Percentiles rank a stretch among this genome's conserved stretches.
Conservation (phyloP, 2,888 invertebrate genomes). For the Clunio marinus region DNA sequence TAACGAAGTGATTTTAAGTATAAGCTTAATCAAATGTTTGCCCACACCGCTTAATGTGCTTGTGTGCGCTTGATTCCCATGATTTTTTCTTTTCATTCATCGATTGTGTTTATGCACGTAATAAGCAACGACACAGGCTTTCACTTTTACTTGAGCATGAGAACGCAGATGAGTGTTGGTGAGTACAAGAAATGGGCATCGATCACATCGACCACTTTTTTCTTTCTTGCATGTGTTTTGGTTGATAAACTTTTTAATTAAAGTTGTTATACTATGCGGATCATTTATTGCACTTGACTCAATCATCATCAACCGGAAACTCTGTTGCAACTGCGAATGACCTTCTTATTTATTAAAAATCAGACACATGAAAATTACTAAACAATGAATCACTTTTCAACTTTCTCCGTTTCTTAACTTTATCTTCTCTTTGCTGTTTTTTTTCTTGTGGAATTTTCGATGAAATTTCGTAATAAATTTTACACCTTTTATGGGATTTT, state of each 20-base stretch:
- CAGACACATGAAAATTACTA: not conserved
- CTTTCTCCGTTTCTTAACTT: constrained; percentile 4
- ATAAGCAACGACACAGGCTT: constrained; percentile 18
- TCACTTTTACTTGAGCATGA: constrained; percentile 32
- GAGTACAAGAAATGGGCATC: not conserved
- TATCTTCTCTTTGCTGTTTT: too few species aligned
- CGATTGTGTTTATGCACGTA: not conserved
- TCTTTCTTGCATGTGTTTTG: not conserved
- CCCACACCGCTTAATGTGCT: not conserved
- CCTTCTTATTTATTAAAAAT: constrained; percentile 2
- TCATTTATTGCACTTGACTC: constrained; percentile 11
- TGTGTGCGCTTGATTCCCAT: constrained; percentile 16
- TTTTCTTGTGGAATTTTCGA: too few species aligned
- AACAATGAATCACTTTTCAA: not conserved
- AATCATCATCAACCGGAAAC: not conserved
- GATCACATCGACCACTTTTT: not conserved
- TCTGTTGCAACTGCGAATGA: not conserved
- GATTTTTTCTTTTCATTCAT: not conserved
- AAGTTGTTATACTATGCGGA: not conserved
- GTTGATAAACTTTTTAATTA: not conserved
- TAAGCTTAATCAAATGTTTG: too few species aligned
- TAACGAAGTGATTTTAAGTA: too few species aligned
- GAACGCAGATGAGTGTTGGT: not conserved
- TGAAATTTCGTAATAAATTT: too few species aligned
- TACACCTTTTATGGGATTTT: too few species aligned